Conservation (phyloP, 1,140 invertebrate species). For the Heterodera schachtii region DNA sequence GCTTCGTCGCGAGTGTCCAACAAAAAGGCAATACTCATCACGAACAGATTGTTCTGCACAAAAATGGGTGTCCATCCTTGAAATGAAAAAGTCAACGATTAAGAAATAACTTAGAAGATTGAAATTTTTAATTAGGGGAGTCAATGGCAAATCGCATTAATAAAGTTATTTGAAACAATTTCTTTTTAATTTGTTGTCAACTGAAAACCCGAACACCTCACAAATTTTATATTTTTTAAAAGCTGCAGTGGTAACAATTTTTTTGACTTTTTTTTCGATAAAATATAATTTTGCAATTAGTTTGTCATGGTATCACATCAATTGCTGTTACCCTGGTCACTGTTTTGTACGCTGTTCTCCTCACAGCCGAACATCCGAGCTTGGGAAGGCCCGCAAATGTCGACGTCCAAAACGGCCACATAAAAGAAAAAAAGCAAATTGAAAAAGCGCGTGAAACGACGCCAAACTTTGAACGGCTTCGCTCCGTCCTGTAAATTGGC, state of each 20-base stretch:
- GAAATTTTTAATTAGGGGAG: too few relatives aligned
- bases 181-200: too few relatives aligned
- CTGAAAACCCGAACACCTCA: too few relatives aligned
- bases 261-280: too few relatives aligned
- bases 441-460: not conserved
- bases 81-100: slow-evolving; percentile 16
- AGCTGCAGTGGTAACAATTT: too few relatives aligned
- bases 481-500: slow-evolving; percentile 68
- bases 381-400: slow-evolving; percentile 84
- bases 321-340: slow-evolving; percentile 68
- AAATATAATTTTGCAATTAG: too few relatives aligned
- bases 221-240: too few relatives aligned
- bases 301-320: too few relatives aligned
- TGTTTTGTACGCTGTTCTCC: slow-evolving; percentile 78
- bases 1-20: slow-evolving; percentile 79
- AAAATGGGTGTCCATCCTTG: slow-evolving; percentile 89
- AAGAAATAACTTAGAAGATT: slow-evolving; percentile 2
- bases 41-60: slow-evolving; percentile 81
- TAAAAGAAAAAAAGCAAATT: slow-evolving; percentile 64
- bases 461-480: slow-evolving; percentile 36
- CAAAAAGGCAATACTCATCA: slow-evolving; percentile 92
- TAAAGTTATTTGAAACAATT: too few relatives aligned
- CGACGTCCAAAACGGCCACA: slow-evolving; percentile 85
- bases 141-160: not conserved
- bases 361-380: slow-evolving; percentile 72